phyloP scores from a whole-genome alignment of 2,113 vertebrate species.

The Chaetura pelagica region DNA sequence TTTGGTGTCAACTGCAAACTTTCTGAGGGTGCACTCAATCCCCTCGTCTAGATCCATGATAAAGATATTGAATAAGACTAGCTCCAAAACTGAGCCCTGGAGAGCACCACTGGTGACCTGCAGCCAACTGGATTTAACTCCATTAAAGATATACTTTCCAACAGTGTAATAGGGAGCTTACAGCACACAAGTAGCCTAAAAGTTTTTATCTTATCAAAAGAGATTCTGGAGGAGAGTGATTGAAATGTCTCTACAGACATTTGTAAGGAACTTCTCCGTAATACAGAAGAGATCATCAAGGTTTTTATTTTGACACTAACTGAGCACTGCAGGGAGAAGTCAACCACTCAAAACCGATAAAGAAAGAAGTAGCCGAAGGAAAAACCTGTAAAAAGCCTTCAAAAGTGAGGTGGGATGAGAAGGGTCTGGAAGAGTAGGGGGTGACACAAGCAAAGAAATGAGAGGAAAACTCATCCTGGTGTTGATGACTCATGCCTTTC shows the following conservation, averaged over 20 bases:
- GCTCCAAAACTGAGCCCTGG: too few relatives aligned
- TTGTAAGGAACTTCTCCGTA: not conserved
- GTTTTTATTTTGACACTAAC: not conserved
- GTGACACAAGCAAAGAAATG: not conserved
- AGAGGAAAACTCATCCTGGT: not conserved
- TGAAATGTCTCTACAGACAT: not conserved
- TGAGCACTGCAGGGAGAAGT: not conserved
- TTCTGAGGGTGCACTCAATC: too few relatives aligned
- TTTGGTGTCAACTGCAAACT: too few relatives aligned
- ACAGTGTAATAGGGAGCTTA: not conserved
- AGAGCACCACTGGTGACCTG: too few relatives aligned
- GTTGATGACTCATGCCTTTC: rapidly evolving
- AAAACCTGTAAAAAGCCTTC: not conserved
- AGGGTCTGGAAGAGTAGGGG: not conserved
- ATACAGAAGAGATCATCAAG: not conserved
- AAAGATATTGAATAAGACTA: too few relatives aligned
- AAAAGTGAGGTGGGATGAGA: not conserved
- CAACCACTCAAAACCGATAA: not conserved
- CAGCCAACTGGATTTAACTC: too few relatives aligned
- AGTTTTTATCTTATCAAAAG: not conserved
- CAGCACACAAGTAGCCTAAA: not conserved
- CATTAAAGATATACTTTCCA: not conserved
- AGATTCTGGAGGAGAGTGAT: not conserved
- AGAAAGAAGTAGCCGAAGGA: not conserved
- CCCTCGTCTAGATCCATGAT: too few relatives aligned